Percentiles rank a stretch among this genome's conserved stretches.
Conservation (phyloP, 2,888 invertebrate genomes). For the Cabera pusaria region DNA sequence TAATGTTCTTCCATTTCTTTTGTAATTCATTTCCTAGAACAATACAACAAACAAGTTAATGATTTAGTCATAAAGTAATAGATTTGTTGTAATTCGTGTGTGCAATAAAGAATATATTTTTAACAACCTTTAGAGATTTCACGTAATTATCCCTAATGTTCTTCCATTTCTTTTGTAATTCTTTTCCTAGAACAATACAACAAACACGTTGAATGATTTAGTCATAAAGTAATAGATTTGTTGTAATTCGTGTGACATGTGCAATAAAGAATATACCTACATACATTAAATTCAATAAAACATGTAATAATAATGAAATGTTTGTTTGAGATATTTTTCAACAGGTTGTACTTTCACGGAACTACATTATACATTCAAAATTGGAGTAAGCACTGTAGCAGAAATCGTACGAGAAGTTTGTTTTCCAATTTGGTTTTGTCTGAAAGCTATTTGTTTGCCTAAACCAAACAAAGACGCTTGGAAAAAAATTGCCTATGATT, state of each 20-base stretch:
- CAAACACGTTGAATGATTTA: too few relatives aligned
- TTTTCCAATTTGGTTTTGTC: constrained; percentile 27
- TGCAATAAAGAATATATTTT: too few relatives aligned
- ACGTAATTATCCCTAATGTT: constrained; percentile 1
- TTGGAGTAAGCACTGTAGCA: constrained; percentile 31
- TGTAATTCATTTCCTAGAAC: constrained; percentile 25
- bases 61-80: too few relatives aligned
- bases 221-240: constrained; percentile 20
- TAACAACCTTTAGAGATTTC: too few relatives aligned
- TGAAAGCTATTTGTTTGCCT: constrained; percentile 33
- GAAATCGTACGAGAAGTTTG: constrained; percentile 35
- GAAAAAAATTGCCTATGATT: constrained; percentile 28
- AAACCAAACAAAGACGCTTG: constrained; percentile 29
- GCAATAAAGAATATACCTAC: constrained; percentile 15
- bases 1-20: constrained; percentile 26
- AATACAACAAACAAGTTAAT: constrained; percentile 21
- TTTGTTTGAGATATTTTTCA: constrained; percentile 25
- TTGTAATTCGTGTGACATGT: constrained; percentile 21
- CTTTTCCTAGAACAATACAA: constrained; percentile 3
- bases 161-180: not conserved
- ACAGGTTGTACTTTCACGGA: constrained; percentile 21
- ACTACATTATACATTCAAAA: constrained; percentile 18
- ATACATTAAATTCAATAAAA: too few relatives aligned
- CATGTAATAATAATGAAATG: constrained; percentile 11
- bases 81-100: too few relatives aligned